These are phyloP conservation scores for Mastomys coucha DNA, from an alignment of 2,113 vertebrate species.

Conservation along the genomic window DNA sequence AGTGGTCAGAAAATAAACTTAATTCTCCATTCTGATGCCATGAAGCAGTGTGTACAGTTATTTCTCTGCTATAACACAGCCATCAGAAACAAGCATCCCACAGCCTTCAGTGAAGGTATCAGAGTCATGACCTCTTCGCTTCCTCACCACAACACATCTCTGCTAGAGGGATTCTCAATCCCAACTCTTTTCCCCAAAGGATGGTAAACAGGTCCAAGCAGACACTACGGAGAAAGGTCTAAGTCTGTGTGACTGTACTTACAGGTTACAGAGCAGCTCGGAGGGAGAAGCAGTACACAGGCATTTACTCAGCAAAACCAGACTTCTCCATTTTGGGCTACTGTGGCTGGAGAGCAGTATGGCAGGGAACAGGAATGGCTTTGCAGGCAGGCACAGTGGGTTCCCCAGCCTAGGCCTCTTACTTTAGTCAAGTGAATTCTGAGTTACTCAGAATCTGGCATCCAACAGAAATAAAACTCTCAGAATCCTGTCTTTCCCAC, in stretches of 20 bases:
- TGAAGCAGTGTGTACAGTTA: conserved; percentile 58
- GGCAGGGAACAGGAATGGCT: background rate
- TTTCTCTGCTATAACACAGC: conserved; percentile 67
- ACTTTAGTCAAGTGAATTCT: background rate
- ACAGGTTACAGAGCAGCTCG: background rate
- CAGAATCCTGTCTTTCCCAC: background rate
- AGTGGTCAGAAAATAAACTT: conserved; percentile 86
- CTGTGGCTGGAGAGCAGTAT: background rate
- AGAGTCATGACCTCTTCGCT: background rate
- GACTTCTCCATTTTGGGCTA: background rate
- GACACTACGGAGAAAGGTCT: background rate
- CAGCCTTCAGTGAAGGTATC: background rate
- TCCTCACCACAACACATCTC: background rate
- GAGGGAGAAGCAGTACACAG: background rate
- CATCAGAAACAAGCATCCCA: conserved; percentile 33
- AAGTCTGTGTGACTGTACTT: background rate
- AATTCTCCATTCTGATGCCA: conserved; percentile 71
- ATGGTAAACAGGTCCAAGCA: background rate
- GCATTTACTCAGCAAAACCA: background rate
- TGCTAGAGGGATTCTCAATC: background rate
- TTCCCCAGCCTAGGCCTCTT: background rate
- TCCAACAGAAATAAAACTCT: background rate
- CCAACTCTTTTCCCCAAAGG: background rate
- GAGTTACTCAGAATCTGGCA: background rate
- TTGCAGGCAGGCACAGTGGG: background rate